These are phyloP conservation scores for Myotis planiceps DNA, from an alignment of 2,797 vertebrate genomes.

Conservation along the genomic window DNA sequence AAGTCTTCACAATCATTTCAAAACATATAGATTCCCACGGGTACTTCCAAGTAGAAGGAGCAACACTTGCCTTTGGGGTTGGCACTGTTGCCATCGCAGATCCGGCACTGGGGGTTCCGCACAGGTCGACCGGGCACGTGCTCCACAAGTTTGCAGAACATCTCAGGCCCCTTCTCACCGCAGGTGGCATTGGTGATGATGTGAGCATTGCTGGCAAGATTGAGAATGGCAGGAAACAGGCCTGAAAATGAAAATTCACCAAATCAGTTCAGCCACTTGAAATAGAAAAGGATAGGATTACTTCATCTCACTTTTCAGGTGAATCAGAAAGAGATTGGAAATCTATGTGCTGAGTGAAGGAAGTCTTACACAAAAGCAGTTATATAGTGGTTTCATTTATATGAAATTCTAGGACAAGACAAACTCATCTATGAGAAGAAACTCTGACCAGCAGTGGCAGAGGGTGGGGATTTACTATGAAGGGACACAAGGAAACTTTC, in stretches of 20 bases:
- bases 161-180: slow-evolving; percentile 92
- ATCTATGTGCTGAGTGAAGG: fast-evolving
- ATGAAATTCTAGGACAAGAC: not conserved
- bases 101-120: slow-evolving; percentile 93
- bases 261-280: fast-evolving
- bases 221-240: slow-evolving; percentile 96
- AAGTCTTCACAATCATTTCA: not conserved
- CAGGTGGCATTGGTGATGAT: slow-evolving; percentile 95
- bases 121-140: slow-evolving; percentile 93
- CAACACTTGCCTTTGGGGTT: slow-evolving; percentile 91
- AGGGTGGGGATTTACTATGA: fast-evolving
- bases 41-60: fast-evolving
- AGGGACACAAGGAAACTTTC: not conserved
- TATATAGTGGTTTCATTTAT: fast-evolving
- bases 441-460: not conserved
- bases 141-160: slow-evolving; percentile 97
- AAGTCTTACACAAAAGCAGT: not conserved
- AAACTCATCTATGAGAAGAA: not conserved
- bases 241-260: slow-evolving; percentile 86
- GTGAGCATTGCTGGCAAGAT: slow-evolving; percentile 93
- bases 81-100: slow-evolving; percentile 90
- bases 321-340: not conserved
- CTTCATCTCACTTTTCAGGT: too few species aligned
- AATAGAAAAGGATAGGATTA: not conserved
- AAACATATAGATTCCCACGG: fast-evolving